Conservation (phyloP, 1,140 invertebrate species). For the Bombus superbus region DNA sequence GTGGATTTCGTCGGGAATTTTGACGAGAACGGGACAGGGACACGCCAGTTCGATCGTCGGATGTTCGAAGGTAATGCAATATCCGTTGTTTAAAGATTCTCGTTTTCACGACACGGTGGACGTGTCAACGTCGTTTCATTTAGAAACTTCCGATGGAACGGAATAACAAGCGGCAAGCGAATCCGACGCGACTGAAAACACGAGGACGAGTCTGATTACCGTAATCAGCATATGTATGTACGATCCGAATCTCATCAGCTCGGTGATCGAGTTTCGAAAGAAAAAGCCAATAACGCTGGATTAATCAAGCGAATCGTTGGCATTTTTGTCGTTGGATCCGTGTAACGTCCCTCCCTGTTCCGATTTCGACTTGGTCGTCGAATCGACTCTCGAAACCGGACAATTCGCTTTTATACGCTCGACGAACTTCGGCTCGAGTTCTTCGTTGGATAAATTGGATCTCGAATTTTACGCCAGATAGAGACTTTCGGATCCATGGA, state of each 20-base stretch:
- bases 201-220: conserved; percentile 11
- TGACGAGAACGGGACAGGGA: no score
- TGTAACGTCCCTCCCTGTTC: no score
- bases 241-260: conserved; percentile 18
- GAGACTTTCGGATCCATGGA: background rate
- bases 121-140: background rate
- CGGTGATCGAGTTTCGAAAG: conserved; percentile 9
- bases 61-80: no score
- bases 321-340: background rate
- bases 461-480: background rate
- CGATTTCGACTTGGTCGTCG: background rate
- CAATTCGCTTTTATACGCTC: background rate
- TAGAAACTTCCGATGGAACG: background rate
- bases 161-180: background rate
- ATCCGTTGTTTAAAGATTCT: background rate
- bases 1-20: background rate
- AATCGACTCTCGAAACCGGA: background rate
- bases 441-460: background rate
- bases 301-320: background rate
- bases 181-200: background rate
- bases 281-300: background rate
- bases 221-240: conserved; percentile 31
- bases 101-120: background rate
- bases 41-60: no score
- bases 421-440: background rate